Base-by-base conservation (phyloP, 1,140 invertebrate genomes). In the Cataglyphis hispanica region DNA sequence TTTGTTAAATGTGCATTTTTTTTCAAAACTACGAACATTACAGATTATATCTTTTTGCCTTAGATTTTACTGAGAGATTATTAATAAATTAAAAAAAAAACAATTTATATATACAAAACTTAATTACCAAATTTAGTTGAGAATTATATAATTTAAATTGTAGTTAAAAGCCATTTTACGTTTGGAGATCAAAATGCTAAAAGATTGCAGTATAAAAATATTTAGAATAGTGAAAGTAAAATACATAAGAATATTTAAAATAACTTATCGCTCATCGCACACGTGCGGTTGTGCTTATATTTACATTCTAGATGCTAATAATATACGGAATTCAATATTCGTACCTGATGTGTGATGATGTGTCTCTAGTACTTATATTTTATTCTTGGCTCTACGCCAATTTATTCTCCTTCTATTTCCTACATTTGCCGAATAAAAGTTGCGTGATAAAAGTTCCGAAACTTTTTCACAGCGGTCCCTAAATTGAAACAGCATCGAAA, bases 401-500 rank as follows among this genome's bases (percentile, higher is more conserved):
- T 8, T 37, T 70, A 72, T 72, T 83, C 85, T 87, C 31, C 43
- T 84, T 78, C 90, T 89, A 90, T 89, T 86, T 92, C 78, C 85
- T 61, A 85, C 37, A 43, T 60, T 64, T 22, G 31, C 16, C 75
- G 84, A 43, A 53, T 53, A 64, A 63, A 91, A 92, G 86, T 92
- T 92, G 77, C 25, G 85, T 86, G 91, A 93, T 93, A 89, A 92
- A 92, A 88, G 77, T 84, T 76, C 13, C 81, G 74, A 91, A 91
- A 91, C 84, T 88, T 86, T 90, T 91, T 89, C 81, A 70, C 86
- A 81, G 85, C 84, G 46, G 66, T 64, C 67, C 86, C 84, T 88
- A 89, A 92, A 92, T 91, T 92, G 90, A 93, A 93, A 92, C 89
- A 86, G 61, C 43, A 70, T 60, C 75, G 88, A 87, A 91, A 91